phyloP scores from a whole-genome alignment of 1,140 invertebrate genomes.

The Listronotus oregonensis region DNA sequence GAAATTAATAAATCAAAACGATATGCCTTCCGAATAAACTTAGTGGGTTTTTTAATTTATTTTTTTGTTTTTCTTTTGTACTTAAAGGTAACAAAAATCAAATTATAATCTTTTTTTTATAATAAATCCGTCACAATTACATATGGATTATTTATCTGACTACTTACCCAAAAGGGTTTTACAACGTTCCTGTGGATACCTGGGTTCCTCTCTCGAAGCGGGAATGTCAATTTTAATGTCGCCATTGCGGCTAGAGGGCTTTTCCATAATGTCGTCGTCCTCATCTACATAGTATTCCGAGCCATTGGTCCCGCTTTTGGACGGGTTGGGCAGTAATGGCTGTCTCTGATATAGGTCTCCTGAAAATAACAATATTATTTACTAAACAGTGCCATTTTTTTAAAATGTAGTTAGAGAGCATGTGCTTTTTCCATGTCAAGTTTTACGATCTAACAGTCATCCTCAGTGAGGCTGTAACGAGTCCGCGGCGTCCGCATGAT shows the following conservation, averaged over 20 bases:
- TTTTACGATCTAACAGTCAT: no score
- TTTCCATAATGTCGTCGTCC: slow-evolving; percentile 48
- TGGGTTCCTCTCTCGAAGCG: slow-evolving; percentile 63
- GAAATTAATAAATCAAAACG: no score
- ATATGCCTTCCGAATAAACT: no score
- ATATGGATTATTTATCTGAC: no score
- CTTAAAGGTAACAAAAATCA: no score
- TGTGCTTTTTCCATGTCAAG: not conserved
- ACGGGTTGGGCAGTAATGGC: slow-evolving; percentile 51
- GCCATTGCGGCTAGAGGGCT: slow-evolving; percentile 48
- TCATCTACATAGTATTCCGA: slow-evolving; percentile 49
- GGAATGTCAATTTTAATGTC: slow-evolving; percentile 58
- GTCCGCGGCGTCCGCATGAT: no score
- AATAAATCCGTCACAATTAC: no score
- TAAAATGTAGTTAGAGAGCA: not conserved
- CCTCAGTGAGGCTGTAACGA: no score
- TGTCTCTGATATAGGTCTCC: slow-evolving; percentile 55
- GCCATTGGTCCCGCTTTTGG: slow-evolving; percentile 33
- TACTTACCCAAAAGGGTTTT: slow-evolving; percentile 68
- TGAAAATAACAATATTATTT: slow-evolving; percentile 31
- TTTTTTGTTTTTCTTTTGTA: no score
- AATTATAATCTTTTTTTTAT: no score
- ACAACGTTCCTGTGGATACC: slow-evolving; percentile 73
- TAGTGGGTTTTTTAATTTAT: no score
- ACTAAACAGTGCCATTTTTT: not conserved